A percentile compares a stretch with the other conserved stretches of the same genome.
These are phyloP conservation scores for Pocota personata DNA, from an alignment of 2,888 invertebrate genomes.

Conservation along the genomic window DNA sequence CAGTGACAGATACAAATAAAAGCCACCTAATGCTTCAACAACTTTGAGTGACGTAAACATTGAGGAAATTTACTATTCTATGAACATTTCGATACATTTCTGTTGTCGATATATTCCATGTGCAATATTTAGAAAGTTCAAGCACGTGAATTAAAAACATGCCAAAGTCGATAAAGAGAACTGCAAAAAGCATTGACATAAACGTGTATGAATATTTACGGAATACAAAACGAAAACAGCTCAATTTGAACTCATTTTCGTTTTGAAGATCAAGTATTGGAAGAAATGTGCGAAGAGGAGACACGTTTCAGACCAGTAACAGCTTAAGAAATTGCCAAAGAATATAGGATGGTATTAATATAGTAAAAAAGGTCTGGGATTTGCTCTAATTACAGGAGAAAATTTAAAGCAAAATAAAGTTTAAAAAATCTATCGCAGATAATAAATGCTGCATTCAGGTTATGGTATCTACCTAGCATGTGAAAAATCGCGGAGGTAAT, in stretches of 20 bases:
- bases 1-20: neutral
- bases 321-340: too few relatives aligned
- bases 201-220: neutral
- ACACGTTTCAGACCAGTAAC: too few relatives aligned
- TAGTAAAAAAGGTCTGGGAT: too few relatives aligned
- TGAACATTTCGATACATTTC: neutral
- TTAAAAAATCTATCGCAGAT: too few relatives aligned
- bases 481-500: too few relatives aligned
- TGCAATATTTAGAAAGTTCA: neutral
- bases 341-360: too few relatives aligned
- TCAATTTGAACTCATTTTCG: neutral
- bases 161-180: neutral
- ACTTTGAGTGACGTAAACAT: neutral
- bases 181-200: neutral
- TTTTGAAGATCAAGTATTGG: too few relatives aligned
- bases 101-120: neutral
- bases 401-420: too few relatives aligned
- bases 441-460: too few relatives aligned
- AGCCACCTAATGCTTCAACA: neutral
- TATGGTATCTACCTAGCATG: too few relatives aligned
- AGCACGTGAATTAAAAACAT: neutral
- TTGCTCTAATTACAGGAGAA: too few relatives aligned
- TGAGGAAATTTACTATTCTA: neutral
- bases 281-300: too few relatives aligned
- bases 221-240: neutral